Evolutionary conservation across 2,888 invertebrate species (phyloP).

Genomic region (Drosophila kokeensis): DNA sequence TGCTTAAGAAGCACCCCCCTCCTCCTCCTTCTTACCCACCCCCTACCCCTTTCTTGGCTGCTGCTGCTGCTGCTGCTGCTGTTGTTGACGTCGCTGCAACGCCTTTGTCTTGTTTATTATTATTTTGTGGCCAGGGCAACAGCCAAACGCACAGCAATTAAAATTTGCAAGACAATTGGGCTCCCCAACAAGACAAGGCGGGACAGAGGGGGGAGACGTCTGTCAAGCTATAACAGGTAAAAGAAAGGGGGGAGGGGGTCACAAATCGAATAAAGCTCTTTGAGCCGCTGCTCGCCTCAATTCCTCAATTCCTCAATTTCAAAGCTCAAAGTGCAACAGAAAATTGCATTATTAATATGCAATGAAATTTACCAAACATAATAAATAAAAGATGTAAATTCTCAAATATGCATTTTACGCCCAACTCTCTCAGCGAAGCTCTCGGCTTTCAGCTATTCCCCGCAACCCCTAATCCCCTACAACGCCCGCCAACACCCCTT

Average conservation of each 20-base stretch:
- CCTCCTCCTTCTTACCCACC: neutral
- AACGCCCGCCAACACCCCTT: neutral
- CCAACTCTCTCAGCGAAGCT: conserved; percentile 5
- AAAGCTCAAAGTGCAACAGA: conserved; percentile 51
- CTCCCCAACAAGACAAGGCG: conserved; percentile 28
- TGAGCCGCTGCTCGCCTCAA: conserved; percentile 7
- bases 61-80: conserved; percentile 9
- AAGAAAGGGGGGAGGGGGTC: neutral
- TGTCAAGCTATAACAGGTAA: conserved; percentile 39
- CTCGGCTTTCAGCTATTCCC: neutral
- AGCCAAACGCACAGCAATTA: conserved; percentile 62
- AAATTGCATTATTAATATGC: conserved; percentile 81
- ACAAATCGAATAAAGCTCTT: conserved; percentile 17
- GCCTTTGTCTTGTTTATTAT: conserved; percentile 79
- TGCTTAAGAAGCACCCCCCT: neutral
- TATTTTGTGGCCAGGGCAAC: conserved; percentile 65
- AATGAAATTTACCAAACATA: conserved; percentile 76
- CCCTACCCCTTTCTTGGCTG: neutral
- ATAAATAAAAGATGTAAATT: conserved; percentile 76
- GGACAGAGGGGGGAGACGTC: neutral
- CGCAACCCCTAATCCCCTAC: neutral
- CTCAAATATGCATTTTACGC: conserved; percentile 48
- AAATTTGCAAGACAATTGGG: conserved; percentile 76
- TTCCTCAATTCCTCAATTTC: conserved; percentile 34
- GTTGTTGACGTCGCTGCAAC: conserved; percentile 47